These are phyloP conservation scores for Poecilia gillii DNA, from an alignment of 2,797 vertebrate species.

Conservation along the genomic window DNA sequence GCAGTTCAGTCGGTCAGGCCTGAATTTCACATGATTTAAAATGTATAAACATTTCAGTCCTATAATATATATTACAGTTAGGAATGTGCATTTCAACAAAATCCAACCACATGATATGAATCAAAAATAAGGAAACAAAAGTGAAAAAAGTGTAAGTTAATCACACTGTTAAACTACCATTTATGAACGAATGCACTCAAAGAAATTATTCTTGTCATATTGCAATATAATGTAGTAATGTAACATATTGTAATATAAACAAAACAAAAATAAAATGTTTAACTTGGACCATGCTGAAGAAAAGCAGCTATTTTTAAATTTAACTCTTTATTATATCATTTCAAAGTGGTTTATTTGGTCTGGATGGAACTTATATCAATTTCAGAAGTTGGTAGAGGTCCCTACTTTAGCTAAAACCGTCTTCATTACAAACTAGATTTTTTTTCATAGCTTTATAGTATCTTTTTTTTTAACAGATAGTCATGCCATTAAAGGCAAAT, in stretches of 20 bases:
- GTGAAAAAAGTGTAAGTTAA: not conserved
- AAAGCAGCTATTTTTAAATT: not conserved
- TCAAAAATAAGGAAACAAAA: not conserved
- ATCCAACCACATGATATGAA: not conserved
- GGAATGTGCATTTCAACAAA: not conserved
- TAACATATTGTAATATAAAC: not conserved
- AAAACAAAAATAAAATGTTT: not conserved
- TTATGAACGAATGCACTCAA: not conserved
- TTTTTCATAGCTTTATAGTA: not conserved
- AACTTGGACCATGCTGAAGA: not conserved
- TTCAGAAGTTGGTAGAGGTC: not conserved
- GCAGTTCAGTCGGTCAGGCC: not conserved
- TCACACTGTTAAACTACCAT: not conserved
- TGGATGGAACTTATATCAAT: not conserved
- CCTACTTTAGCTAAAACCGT: not conserved
- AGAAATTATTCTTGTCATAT: not conserved
- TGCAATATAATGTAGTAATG: not conserved
- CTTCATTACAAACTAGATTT: not conserved
- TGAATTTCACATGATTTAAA: not conserved
- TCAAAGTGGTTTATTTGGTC: not conserved
- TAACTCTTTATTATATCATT: not conserved
- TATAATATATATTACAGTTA: not conserved
- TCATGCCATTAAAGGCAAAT: not conserved
- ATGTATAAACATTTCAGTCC: too few relatives aligned
- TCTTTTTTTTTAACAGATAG: not conserved